These are phyloP conservation scores for Bothrops jararaca DNA, from an alignment of 2,113 vertebrate genomes.

Conservation along the genomic window DNA sequence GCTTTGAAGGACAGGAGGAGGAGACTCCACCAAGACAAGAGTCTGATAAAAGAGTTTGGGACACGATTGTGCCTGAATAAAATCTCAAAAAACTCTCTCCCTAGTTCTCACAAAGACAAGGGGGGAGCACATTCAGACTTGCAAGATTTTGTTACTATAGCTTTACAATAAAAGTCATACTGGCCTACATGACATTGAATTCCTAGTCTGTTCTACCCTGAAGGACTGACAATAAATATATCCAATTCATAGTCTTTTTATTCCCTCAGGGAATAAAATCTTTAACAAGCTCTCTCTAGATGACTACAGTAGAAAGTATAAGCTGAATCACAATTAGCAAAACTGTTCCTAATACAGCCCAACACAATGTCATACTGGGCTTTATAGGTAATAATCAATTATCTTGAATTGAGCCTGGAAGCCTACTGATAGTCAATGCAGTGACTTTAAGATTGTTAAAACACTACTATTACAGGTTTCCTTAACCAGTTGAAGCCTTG, in stretches of 20 bases:
- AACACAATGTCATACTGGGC: neutral
- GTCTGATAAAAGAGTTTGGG: neutral
- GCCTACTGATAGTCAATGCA: neutral
- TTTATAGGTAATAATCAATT: neutral
- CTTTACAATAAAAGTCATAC: neutral
- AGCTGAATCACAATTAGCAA: neutral
- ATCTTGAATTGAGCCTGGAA: neutral
- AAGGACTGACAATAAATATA: neutral
- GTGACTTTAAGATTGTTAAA: neutral
- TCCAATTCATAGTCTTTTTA: neutral
- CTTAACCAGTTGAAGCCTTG: neutral
- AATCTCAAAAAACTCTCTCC: neutral
- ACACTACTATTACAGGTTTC: neutral
- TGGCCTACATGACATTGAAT: neutral
- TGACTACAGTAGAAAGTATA: neutral
- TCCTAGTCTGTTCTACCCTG: neutral
- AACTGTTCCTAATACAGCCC: neutral
- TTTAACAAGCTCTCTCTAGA: neutral
- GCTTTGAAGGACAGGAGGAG: neutral
- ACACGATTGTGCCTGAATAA: neutral
- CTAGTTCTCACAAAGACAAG: neutral
- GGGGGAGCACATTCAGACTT: neutral
- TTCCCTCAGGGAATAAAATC: neutral
- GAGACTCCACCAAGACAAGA: neutral
- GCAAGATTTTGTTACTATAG: neutral